A percentile compares a stretch with the other conserved stretches of the same genome.
phyloP scores from a whole-genome alignment of 2,113 vertebrate genomes.

The Oncorhynchus gorbuscha region DNA sequence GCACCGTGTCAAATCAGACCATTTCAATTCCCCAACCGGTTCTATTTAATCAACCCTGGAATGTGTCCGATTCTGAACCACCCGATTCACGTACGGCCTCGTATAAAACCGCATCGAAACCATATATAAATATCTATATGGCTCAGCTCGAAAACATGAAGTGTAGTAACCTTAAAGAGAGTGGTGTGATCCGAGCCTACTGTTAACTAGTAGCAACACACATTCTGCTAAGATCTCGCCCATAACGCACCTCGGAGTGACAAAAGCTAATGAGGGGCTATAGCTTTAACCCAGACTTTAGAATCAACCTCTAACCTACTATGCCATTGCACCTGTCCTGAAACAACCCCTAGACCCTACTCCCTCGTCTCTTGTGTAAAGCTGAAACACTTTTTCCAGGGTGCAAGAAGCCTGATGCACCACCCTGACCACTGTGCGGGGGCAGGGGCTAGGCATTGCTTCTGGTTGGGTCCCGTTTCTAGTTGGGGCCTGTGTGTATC shows the following conservation, averaged over 20 bases:
- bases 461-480: too few relatives aligned
- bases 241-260: neutral
- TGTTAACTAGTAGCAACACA: neutral
- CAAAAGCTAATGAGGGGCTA: neutral
- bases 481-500: too few relatives aligned
- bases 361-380: too few relatives aligned
- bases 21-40: neutral
- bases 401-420: too few relatives aligned
- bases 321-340: too few relatives aligned
- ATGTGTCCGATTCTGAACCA: constrained; percentile 8
- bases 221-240: neutral
- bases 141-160: neutral
- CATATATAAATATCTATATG: too few relatives aligned
- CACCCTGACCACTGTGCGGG: too few relatives aligned
- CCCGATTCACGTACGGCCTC: neutral
- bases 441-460: too few relatives aligned
- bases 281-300: neutral
- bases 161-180: neutral
- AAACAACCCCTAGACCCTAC: too few relatives aligned
- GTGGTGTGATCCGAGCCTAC: neutral
- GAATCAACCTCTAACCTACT: neutral
- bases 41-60: neutral
- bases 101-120: neutral
- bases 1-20: constrained; percentile 7
- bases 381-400: too few relatives aligned